Conservation (phyloP, 1,140 invertebrate species). For the Lepidurus couesii region DNA sequence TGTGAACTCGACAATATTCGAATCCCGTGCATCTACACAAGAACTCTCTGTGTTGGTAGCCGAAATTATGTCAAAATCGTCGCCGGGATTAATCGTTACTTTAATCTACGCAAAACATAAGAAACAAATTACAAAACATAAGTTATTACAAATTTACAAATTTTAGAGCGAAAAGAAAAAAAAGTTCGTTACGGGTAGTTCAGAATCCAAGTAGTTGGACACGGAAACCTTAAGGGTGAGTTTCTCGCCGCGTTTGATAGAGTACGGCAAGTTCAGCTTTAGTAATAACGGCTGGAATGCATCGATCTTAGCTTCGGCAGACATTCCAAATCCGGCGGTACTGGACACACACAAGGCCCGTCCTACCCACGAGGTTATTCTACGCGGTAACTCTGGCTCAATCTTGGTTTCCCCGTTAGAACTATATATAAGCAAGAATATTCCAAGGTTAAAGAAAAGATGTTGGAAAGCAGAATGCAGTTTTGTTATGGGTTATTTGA, state of each 20-base stretch:
- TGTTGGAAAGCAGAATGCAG: too few relatives aligned
- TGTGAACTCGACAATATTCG: too few relatives aligned
- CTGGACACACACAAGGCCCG: constrained; percentile 61
- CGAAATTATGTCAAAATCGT: too few relatives aligned
- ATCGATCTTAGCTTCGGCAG: constrained; percentile 50
- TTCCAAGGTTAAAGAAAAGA: not conserved
- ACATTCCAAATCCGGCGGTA: constrained; percentile 57
- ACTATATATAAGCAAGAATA: constrained; percentile 42
- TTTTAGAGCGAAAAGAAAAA: constrained; percentile 43
- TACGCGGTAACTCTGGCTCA: constrained; percentile 57
- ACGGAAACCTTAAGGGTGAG: constrained; percentile 52
- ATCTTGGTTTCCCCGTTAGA: constrained; percentile 53
- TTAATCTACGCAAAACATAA: not conserved
- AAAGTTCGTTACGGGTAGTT: constrained; percentile 49
- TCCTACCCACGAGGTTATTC: constrained; percentile 67
- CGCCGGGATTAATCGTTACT: not conserved
- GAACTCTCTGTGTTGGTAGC: too few relatives aligned
- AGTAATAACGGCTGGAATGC: constrained; percentile 68
- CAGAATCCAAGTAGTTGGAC: not conserved
- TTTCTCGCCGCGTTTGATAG: constrained; percentile 62
- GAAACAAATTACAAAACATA: not conserved
- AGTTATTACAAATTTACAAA: not conserved
- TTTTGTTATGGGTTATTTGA: not conserved
- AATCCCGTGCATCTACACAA: too few relatives aligned
- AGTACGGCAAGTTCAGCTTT: constrained; percentile 62